Evolutionary conservation across 2,888 invertebrate species (phyloP).

Genomic region (Cerastoderma edule): DNA sequence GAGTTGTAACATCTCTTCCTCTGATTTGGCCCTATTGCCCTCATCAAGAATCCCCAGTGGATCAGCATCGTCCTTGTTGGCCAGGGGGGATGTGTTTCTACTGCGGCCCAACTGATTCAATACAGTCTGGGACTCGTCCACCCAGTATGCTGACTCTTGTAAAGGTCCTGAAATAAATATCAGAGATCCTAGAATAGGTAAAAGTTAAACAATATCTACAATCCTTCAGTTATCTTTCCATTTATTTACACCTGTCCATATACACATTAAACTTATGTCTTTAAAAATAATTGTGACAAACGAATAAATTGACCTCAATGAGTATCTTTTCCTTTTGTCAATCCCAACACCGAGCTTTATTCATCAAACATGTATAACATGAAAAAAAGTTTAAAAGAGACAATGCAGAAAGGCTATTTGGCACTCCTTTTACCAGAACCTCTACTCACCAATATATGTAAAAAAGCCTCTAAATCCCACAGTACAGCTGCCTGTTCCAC

Average conservation of each 20-base stretch:
- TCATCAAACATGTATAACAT: too few relatives aligned
- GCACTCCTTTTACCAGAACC: too few relatives aligned
- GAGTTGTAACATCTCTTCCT: conserved; percentile 92
- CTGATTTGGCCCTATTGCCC: conserved; percentile 88
- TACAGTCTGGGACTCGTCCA: conserved; percentile 96
- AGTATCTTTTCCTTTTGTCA: too few relatives aligned
- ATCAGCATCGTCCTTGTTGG: conserved; percentile 87
- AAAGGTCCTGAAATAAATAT: conserved; percentile 87
- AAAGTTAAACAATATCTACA: too few relatives aligned
- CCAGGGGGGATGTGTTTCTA: conserved; percentile 89
- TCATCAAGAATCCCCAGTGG: conserved; percentile 97
- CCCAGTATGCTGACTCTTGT: conserved; percentile 99
- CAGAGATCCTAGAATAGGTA: background rate
- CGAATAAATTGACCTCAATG: too few relatives aligned
- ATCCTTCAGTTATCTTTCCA: too few relatives aligned
- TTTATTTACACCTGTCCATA: too few relatives aligned
- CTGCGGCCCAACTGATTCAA: conserved; percentile 91
- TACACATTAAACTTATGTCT: too few relatives aligned
- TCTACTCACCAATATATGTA: conserved; percentile 83
- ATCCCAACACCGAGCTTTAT: too few relatives aligned
- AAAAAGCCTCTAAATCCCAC: conserved; percentile 95
- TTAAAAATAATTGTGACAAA: too few relatives aligned
- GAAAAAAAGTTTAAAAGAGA: too few relatives aligned
- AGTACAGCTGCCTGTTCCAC: conserved; percentile 93
- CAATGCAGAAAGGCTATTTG: too few relatives aligned